Evolutionary conservation across 2,888 invertebrate genomes (phyloP).

Genomic region (Hyposoter didymator): DNA sequence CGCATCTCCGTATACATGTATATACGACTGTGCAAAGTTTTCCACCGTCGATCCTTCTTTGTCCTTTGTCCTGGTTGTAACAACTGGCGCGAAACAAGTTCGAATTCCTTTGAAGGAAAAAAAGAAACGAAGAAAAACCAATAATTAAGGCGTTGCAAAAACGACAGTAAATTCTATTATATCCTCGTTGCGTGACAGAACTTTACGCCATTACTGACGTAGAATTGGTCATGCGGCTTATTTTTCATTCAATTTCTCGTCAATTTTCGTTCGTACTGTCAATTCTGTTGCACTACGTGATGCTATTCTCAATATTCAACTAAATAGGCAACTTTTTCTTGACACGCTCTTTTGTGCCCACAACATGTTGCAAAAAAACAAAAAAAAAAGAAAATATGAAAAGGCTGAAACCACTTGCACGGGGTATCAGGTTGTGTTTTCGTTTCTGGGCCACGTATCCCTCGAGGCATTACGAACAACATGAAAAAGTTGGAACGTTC

Average conservation of each 20-base stretch:
- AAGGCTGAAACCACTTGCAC: not conserved
- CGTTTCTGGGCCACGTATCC: not conserved
- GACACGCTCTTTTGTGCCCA: not conserved
- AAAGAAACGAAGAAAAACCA: not conserved
- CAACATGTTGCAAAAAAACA: not conserved
- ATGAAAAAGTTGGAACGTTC: not conserved
- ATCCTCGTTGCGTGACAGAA: too few species aligned
- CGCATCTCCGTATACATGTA: not conserved
- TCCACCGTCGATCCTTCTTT: conserved; percentile 11
- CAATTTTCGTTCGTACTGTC: not conserved
- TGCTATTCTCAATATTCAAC: not conserved
- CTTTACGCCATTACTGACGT: not conserved
- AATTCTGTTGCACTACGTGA: not conserved
- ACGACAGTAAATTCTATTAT: not conserved
- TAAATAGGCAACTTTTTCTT: not conserved
- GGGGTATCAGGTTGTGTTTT: not conserved
- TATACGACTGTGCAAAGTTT: conserved; percentile 45
- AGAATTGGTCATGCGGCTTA: not conserved
- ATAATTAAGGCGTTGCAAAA: conserved; percentile 10
- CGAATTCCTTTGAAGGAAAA: conserved; percentile 21
- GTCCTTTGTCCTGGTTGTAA: not conserved
- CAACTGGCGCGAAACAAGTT: conserved; percentile 31
- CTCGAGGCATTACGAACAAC: not conserved
- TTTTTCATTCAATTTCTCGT: not conserved
- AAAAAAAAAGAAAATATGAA: not conserved